Evolutionary conservation across 2,113 vertebrate genomes (phyloP).

Genomic region (Phyllostomus hastatus): DNA sequence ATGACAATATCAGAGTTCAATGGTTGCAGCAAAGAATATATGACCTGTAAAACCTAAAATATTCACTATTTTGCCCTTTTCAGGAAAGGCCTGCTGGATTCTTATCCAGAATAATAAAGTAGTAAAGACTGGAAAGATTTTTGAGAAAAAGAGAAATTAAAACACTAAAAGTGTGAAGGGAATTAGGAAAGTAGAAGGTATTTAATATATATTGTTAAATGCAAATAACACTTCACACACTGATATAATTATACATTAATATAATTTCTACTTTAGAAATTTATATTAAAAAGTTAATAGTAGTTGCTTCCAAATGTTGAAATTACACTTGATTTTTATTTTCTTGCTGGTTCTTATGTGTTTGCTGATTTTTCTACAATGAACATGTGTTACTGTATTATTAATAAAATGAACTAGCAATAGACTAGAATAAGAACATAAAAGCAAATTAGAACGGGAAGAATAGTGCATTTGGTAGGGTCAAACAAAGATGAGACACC

Average conservation of each 20-base stretch:
- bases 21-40: background rate
- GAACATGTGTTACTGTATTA: background rate
- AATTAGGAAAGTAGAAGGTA: constrained; percentile 5
- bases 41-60: background rate
- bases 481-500: background rate
- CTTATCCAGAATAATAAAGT: background rate
- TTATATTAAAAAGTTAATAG: background rate
- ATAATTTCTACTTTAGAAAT: background rate
- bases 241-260: background rate
- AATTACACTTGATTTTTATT: background rate
- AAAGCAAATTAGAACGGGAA: background rate
- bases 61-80: background rate
- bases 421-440: background rate
- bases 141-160: background rate
- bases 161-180: background rate
- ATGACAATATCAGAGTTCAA: background rate
- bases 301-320: background rate
- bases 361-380: constrained; percentile 24
- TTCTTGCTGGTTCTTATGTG: background rate
- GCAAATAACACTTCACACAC: constrained; percentile 15
- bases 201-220: constrained; percentile 2
- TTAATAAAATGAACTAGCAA: background rate
- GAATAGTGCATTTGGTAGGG: background rate
- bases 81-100: background rate
- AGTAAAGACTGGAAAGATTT: background rate